Base-by-base conservation (phyloP, 2,113 vertebrate genomes). In the Murina feae region DNA sequence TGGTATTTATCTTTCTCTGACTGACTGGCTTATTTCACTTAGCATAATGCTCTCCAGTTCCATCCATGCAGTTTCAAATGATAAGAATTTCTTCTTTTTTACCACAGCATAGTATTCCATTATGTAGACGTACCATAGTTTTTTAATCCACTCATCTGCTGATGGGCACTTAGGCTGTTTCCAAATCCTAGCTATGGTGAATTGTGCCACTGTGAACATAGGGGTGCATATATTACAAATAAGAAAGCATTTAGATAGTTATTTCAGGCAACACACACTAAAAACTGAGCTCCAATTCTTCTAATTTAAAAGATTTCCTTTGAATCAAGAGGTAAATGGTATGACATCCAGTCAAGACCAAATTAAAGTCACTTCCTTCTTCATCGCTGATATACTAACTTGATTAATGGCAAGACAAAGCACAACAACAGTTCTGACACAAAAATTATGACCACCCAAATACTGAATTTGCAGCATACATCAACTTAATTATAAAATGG, bases 381-480 rank as follows among this genome's bases (percentile, higher is more conserved):
- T 60, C 66, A 28, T 1, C 5, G 75, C 35, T 86, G 32, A 14
- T 91, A 28, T 58, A 32, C 6, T 80, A 89, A 93, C n/a, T 76
- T 83, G 88, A 93, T 80, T 83, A 90, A 91, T 80, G 16, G 9
- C 18, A 75, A 86, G 44, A 78, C 12, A 86, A 93, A 93, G 23
- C 0, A 93, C 44, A 89, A 49, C 9, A 69, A 71, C 83, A 75
- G 63, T 68, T 89, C 47, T 78, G 21, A 86, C 35, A 66, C 1
- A 88, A 85, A 83, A 95, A 85, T 55, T 75, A 84, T 51, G 39
- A 17, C 8, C 28, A 78, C 16, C 16, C 30, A 89, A 81, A 93
- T 86, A 58, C 10, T 74, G 58, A 86, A 60, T 63, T 39, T 94
- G 35, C 6, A 53, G n/a, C 32, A 86, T 37, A 0, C 4, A 55